phyloP scores from a whole-genome alignment of 2,113 vertebrate genomes.

The Desmodus rotundus region DNA sequence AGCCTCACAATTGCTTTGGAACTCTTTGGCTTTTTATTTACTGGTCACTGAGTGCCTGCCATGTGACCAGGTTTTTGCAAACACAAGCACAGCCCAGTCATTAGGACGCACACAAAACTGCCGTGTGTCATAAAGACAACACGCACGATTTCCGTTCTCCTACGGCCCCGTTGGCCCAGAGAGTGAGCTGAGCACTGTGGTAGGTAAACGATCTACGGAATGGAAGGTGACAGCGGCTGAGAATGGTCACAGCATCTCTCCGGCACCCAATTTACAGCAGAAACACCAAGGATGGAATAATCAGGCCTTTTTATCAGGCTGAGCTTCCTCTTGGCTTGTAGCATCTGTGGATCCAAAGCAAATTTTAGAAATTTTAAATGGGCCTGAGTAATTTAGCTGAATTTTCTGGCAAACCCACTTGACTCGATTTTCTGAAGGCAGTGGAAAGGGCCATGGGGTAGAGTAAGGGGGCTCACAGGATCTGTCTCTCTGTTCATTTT shows the following conservation, averaged over 20 bases:
- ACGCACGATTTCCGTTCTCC: fast-evolving
- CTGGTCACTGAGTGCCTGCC: background rate
- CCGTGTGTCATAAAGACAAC: background rate
- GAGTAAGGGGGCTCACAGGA: background rate
- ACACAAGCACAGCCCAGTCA: background rate
- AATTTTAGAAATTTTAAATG: background rate
- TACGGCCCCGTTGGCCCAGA: background rate
- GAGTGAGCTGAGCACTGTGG: background rate
- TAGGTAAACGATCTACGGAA: background rate
- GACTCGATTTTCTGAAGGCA: background rate
- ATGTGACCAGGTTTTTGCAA: background rate
- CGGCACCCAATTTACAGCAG: background rate
- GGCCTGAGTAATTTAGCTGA: background rate
- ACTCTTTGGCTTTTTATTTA: background rate
- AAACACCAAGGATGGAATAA: background rate
- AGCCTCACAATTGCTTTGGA: background rate
- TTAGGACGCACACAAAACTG: fast-evolving
- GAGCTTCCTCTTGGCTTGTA: background rate
- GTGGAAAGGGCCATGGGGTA: background rate
- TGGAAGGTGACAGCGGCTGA: background rate
- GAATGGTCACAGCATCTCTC: background rate
- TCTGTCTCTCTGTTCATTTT: background rate
- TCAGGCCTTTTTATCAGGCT: background rate
- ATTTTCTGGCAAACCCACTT: background rate
- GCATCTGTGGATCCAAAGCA: background rate